phyloP scores from a whole-genome alignment of 2,113 vertebrate genomes.

The Sapajus apella region DNA sequence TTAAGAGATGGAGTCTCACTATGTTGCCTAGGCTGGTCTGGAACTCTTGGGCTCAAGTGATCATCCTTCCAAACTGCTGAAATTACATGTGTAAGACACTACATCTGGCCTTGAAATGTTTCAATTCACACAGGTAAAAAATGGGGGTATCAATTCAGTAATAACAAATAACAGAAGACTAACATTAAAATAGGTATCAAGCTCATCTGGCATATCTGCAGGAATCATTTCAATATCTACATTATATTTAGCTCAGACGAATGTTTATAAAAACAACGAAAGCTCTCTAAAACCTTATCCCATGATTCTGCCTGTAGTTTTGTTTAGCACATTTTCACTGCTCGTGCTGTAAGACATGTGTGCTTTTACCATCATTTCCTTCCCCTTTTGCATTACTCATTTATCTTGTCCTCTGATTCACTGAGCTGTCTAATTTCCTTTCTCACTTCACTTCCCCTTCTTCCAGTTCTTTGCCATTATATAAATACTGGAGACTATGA shows the following conservation, averaged over 20 bases:
- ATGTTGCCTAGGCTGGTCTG: too few relatives aligned
- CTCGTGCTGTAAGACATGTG: neutral
- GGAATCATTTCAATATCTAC: neutral
- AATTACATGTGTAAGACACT: too few relatives aligned
- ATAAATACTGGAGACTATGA: conserved; percentile 50
- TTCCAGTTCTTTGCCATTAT: neutral
- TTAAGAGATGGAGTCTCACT: too few relatives aligned
- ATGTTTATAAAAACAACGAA: neutral
- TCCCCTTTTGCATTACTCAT: conserved; percentile 42
- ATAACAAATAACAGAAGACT: neutral
- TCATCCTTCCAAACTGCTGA: too few relatives aligned
- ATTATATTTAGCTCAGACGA: neutral
- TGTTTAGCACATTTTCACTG: neutral
- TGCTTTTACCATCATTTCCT: conserved; percentile 30
- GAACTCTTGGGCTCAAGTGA: too few relatives aligned
- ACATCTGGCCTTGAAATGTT: neutral
- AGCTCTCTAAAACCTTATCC: neutral
- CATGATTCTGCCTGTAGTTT: neutral
- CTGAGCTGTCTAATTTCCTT: conserved; percentile 58
- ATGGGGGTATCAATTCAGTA: neutral
- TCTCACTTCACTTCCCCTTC: conserved; percentile 57
- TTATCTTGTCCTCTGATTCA: conserved; percentile 54
- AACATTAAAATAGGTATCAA: neutral
- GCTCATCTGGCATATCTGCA: neutral
- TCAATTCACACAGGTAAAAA: neutral